Evolutionary conservation across 92 coral and sea anemone species (phyloP).

Genomic region (Zoanthus gigantus): DNA sequence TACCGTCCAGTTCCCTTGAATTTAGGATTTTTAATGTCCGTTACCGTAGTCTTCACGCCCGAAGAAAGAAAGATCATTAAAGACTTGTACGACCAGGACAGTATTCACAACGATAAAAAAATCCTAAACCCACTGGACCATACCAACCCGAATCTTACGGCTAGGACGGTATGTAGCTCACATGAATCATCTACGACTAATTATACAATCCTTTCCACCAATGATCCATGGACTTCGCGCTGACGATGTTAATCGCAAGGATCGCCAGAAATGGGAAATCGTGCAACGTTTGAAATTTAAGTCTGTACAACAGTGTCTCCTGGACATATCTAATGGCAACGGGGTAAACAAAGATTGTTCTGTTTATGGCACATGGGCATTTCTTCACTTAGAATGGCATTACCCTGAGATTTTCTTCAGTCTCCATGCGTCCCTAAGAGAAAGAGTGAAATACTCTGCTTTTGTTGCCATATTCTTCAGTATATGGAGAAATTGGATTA

Average conservation of each 20-base stretch:
- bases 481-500: constrained; percentile 71
- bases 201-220: constrained; percentile 50
- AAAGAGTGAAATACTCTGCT: constrained; percentile 65
- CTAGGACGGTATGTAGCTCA: constrained; percentile 57
- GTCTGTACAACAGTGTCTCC: constrained; percentile 52
- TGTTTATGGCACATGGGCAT: constrained; percentile 71
- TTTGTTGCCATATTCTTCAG: constrained; percentile 66
- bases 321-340: constrained; percentile 62
- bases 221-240: constrained; percentile 37
- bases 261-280: constrained; percentile 72
- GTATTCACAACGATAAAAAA: constrained; percentile 61
- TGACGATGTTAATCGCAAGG: constrained; percentile 55
- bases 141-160: constrained; percentile 52
- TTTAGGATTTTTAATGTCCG: constrained; percentile 57
- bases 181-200: constrained; percentile 52
- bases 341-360: constrained; percentile 65
- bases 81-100: constrained; percentile 62
- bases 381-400: constrained; percentile 50
- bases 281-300: constrained; percentile 63
- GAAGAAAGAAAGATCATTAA: constrained; percentile 48
- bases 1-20: constrained; percentile 52
- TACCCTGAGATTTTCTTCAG: constrained; percentile 69
- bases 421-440: constrained; percentile 70
- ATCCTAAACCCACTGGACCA: constrained; percentile 64
- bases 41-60: constrained; percentile 47